A percentile compares a stretch with the other conserved stretches of the same genome.
Evolutionary conservation across 2,797 vertebrate species (phyloP).

Genomic region (Varecia variegata): DNA sequence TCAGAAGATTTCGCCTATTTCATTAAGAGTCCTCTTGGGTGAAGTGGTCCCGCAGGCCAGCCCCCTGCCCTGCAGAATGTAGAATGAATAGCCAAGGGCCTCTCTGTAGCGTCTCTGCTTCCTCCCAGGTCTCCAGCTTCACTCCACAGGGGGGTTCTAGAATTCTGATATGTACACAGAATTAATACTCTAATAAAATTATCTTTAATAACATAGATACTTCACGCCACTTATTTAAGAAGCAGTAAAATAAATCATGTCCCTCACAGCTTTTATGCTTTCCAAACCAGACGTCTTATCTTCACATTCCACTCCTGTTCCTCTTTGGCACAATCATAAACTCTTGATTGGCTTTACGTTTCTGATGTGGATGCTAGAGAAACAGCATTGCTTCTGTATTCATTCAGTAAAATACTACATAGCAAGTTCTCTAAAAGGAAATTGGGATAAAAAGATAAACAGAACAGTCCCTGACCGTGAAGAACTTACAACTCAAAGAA

Average conservation of each 20-base stretch:
- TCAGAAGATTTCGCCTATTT: not conserved
- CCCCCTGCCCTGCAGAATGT: no score
- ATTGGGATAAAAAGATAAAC: not conserved
- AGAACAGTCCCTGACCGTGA: not conserved
- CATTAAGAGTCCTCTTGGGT: not conserved
- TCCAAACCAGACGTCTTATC: not conserved
- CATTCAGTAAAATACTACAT: not conserved
- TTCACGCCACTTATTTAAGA: not conserved
- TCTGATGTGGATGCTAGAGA: not conserved
- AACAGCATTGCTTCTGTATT: not conserved
- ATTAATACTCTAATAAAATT: not conserved
- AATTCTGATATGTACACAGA: not conserved
- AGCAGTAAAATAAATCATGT: not conserved
- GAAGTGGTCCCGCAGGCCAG: not conserved
- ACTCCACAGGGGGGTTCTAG: not conserved
- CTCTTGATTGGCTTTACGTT: not conserved
- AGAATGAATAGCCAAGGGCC: not conserved
- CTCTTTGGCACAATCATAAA: not conserved
- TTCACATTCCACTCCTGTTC: not conserved
- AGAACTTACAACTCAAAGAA: not conserved
- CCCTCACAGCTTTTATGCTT: not conserved
- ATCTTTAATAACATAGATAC: not conserved
- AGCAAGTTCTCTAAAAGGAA: constrained; percentile 16
- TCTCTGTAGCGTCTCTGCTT: not conserved
- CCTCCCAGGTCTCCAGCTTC: not conserved